Percentiles rank a stretch among this genome's conserved stretches.
Evolutionary conservation across 2,113 vertebrate species (phyloP).

Genomic region (Sceloporus tristichus): DNA sequence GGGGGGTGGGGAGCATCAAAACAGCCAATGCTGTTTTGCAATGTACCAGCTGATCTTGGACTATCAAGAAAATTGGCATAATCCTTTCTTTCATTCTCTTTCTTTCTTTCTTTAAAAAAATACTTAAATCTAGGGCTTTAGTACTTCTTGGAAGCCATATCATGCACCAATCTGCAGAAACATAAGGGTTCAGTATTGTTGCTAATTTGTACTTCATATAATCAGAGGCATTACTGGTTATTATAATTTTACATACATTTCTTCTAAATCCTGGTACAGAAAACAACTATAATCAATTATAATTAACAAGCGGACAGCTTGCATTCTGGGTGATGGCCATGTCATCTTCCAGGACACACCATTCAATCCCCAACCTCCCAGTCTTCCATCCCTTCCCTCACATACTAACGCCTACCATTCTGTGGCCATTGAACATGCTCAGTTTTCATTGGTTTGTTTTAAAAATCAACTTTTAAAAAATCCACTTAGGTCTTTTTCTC

Average conservation of each 20-base stretch:
- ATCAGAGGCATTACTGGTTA: neutral
- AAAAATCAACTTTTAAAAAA: no score
- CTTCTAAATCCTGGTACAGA: neutral
- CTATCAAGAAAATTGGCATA: neutral
- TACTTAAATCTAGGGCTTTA: neutral
- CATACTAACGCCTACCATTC: neutral
- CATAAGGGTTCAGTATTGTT: neutral
- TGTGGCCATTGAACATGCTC: neutral
- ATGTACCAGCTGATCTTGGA: neutral
- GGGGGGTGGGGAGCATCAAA: neutral
- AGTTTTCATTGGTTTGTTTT: neutral
- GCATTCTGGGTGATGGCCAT: neutral
- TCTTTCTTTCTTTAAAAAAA: neutral
- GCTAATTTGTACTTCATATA: neutral
- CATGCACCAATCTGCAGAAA: neutral
- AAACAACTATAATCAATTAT: neutral
- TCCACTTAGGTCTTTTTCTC: neutral
- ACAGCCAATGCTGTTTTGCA: neutral
- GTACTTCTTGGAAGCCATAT: neutral
- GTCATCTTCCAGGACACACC: neutral
- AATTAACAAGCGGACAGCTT: neutral
- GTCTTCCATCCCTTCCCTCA: neutral
- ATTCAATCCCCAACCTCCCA: neutral
- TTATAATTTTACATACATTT: neutral
- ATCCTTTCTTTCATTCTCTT: neutral